A percentile compares a stretch with the other conserved stretches of the same genome.
phyloP scores from a whole-genome alignment of 2,113 vertebrate species.

The Leucoraja erinaceus region DNA sequence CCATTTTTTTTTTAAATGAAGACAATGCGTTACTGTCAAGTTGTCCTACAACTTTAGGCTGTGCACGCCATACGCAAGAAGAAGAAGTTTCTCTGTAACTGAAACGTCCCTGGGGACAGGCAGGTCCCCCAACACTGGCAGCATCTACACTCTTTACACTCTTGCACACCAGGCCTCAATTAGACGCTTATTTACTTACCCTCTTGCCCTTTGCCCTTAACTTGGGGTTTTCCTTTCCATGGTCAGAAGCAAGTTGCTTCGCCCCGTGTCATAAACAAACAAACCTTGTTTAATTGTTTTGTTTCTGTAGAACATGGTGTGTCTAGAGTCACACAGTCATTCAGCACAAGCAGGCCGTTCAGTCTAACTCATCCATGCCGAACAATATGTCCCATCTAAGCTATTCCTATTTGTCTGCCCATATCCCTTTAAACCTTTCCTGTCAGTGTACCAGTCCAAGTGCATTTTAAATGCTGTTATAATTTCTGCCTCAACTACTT shows the following conservation, averaged over 20 bases:
- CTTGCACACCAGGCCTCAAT: background rate
- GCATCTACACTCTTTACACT: background rate
- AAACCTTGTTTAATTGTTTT: background rate
- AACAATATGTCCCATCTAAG: too few species aligned
- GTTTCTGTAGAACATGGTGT: background rate
- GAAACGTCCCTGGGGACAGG: background rate
- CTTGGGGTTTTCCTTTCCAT: background rate
- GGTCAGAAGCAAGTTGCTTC: background rate
- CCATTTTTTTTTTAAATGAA: background rate
- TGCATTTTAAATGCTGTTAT: too few species aligned
- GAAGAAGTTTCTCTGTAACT: background rate
- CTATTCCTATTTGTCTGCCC: too few species aligned
- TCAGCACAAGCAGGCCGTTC: too few species aligned
- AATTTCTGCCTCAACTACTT: too few species aligned
- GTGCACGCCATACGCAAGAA: too few species aligned
- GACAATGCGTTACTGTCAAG: background rate
- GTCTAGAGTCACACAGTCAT: background rate
- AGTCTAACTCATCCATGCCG: too few species aligned
- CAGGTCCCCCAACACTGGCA: background rate
- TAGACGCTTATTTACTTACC: background rate
- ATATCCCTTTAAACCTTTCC: too few species aligned
- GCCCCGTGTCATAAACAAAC: background rate
- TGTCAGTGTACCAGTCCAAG: too few species aligned
- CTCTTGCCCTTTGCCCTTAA: background rate
- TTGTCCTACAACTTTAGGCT: too few species aligned